Conservation (phyloP, 2,888 invertebrate species). For the Tetanocera ferruginea region DNA sequence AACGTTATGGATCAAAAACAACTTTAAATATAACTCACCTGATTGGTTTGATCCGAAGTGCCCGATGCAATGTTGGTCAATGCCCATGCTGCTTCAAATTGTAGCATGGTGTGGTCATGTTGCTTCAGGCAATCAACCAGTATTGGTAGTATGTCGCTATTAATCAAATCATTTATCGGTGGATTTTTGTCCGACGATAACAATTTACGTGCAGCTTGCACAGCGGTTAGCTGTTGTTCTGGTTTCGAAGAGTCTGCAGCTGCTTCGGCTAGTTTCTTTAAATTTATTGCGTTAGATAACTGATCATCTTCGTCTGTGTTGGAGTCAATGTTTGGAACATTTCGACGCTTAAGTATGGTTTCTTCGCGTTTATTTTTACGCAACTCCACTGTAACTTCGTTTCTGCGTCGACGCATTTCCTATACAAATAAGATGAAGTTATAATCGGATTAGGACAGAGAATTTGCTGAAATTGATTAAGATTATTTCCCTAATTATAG, state of each 20-base stretch:
- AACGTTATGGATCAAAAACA: neutral
- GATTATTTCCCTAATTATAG: too few relatives aligned
- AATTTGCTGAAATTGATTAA: too few relatives aligned
- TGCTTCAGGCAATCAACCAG: slow-evolving; percentile 90
- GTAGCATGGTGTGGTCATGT: slow-evolving; percentile 88
- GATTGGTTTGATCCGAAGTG: slow-evolving; percentile 91
- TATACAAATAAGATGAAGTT: slow-evolving; percentile 63
- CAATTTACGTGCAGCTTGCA: slow-evolving; percentile 95
- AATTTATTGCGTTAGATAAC: slow-evolving; percentile 77
- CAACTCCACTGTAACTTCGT: slow-evolving; percentile 96
- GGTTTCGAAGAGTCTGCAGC: slow-evolving; percentile 86
- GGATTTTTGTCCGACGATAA: slow-evolving; percentile 98
- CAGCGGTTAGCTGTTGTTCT: slow-evolving; percentile 87
- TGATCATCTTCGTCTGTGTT: slow-evolving; percentile 83
- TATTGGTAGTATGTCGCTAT: slow-evolving; percentile 94
- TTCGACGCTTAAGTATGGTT: slow-evolving; percentile 94
- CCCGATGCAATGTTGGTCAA: slow-evolving; percentile 97
- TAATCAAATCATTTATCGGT: slow-evolving; percentile 95
- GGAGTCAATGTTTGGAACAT: slow-evolving; percentile 91
- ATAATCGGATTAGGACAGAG: neutral
- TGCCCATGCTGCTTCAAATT: slow-evolving; percentile 99
- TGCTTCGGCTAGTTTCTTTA: slow-evolving; percentile 87
- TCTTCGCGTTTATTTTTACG: slow-evolving; percentile 99
- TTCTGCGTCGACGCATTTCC: slow-evolving; percentile 97
- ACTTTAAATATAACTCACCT: slow-evolving; percentile 59